phyloP scores from a whole-genome alignment of 2,797 vertebrate genomes.

The Adelosebastes latens region DNA sequence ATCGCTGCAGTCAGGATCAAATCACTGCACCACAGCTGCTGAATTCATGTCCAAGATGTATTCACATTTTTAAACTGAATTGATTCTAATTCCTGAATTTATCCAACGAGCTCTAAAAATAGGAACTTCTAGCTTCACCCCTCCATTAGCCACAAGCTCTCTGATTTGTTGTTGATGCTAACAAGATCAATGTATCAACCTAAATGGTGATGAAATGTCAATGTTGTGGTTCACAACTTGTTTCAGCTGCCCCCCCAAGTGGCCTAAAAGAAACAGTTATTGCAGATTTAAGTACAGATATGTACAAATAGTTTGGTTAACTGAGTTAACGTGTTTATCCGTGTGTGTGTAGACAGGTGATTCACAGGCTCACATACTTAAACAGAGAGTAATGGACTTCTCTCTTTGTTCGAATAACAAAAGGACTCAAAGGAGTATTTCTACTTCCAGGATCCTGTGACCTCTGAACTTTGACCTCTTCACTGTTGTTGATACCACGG shows the following conservation, averaged over 20 bases:
- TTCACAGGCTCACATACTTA: not conserved
- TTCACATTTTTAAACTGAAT: not conserved
- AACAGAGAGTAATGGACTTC: slow-evolving; percentile 8
- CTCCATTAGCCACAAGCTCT: too few species aligned
- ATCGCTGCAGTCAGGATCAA: not conserved
- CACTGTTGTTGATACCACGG: not conserved
- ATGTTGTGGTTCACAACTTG: not conserved
- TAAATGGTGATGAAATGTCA: not conserved
- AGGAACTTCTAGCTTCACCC: too few species aligned
- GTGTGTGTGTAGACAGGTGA: not conserved
- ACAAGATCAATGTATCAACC: not conserved
- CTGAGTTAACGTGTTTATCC: not conserved
- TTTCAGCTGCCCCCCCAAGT: not conserved
- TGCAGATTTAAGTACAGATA: not conserved
- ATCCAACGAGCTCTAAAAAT: too few species aligned
- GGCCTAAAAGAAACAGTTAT: not conserved
- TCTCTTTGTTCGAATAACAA: not conserved
- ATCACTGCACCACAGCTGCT: not conserved
- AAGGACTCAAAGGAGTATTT: not conserved
- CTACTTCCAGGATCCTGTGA: not conserved
- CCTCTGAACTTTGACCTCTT: slow-evolving; percentile 4
- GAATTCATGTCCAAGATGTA: not conserved
- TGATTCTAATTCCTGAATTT: too few species aligned
- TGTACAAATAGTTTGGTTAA: not conserved
- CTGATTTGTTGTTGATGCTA: too few species aligned